These are phyloP conservation scores for Sus scrofa DNA, from an alignment of 2,113 vertebrate genomes.

Conservation along the genomic window T2T-Sscrofa CM000819.6:433001-433500, in stretches of 20 bases:
- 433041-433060: not conserved
- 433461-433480: too few relatives aligned
- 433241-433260: not conserved
- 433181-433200: not conserved
- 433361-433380: not conserved
- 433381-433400: not conserved
- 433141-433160: not conserved
- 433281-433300: not conserved
- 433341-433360: not conserved
- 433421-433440: too few relatives aligned
- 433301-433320: not conserved
- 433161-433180: not conserved
- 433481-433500: too few relatives aligned
- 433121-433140: not conserved
- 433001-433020: too few relatives aligned
- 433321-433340: not conserved
- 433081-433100: not conserved
- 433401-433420: not conserved
- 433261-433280: not conserved
- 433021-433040: too few relatives aligned
- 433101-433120: not conserved
- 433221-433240: not conserved
- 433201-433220: not conserved
- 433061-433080: not conserved
- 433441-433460: too few relatives aligned